Evolutionary conservation across 2,113 vertebrate species (phyloP).

Genomic region (Phalacrocorax brasilianus): DNA sequence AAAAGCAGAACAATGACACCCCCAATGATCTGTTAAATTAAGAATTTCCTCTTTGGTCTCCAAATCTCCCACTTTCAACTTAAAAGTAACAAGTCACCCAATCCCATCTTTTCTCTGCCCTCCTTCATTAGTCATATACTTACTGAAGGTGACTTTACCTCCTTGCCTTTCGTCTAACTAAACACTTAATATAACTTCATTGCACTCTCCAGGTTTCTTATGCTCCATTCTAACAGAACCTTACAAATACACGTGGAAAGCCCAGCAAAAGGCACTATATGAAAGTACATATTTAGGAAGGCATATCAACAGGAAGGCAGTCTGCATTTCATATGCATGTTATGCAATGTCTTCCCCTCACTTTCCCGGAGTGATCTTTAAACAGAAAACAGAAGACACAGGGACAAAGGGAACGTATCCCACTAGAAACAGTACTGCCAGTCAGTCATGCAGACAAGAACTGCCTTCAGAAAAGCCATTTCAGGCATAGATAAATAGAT

Average conservation of each 20-base stretch:
- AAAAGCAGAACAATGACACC: background rate
- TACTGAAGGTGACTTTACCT: background rate
- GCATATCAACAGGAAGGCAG: background rate
- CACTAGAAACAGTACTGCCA: constrained; percentile 33
- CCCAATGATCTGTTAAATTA: background rate
- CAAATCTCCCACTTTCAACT: background rate
- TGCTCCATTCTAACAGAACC: background rate
- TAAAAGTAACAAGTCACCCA: background rate
- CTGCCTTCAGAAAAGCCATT: constrained; percentile 58
- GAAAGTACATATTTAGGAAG: background rate
- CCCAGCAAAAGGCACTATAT: background rate
- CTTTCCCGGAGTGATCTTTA: background rate
- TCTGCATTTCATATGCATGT: constrained; percentile 20
- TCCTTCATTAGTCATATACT: background rate
- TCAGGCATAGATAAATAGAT: constrained; percentile 54
- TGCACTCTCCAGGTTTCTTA: background rate
- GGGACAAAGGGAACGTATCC: constrained; percentile 31
- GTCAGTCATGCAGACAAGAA: constrained; percentile 55
- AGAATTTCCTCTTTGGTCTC: constrained; percentile 16
- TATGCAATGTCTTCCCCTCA: background rate
- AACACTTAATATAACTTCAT: background rate
- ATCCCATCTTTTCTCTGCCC: background rate
- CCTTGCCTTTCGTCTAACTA: background rate
- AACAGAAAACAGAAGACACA: constrained; percentile 10
- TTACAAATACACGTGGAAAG: background rate